Base-by-base conservation (phyloP, 2,113 vertebrate species). In the Zootoca vivipara region DNA sequence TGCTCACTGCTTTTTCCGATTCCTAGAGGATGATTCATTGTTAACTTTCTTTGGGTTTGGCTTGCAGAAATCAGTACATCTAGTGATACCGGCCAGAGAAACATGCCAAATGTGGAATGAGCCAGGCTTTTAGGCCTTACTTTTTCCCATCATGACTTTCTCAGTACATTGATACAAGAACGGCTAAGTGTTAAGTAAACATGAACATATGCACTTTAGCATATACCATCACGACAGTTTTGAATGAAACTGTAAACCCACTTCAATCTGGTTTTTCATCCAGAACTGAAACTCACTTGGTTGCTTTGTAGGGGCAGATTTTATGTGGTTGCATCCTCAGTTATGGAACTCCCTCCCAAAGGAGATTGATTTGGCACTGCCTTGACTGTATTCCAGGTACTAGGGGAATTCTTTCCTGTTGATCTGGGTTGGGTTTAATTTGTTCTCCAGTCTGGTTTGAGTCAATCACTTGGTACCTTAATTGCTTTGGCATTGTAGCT, bases 21-120 rank as follows among this genome's bases (percentile, higher is more conserved):
- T 87, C 79, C 64, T 65, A 65, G 87, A 33, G 7, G 28, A 2
- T 79, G 42, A 88, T 75, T 88, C 80, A 88, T 10, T 62, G 20
- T 74, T 52, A 87, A 38, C 33, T 74, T 58, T 74, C 35, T 65
- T 85, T 46, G 56, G 38, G 58, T 46, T 64, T 82, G 38, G 18
- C 35, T 33, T 67, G 62, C 30, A 56, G 22, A 77, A 82, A 64
- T 16, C 30, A 46, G 28, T 9, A 30, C 30, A 28, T 64, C 22
- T 42, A 73, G 13, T 40, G 18, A 74, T 67, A 18, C 9, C 26
- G 4, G 8, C 9, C 15, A 75, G 22, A 16, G 28, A 75, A 64
- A 42, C 38, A 75, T 28, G 35, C 15, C 64, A 33, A 33, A 69
- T 83, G 40, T 28, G 24, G 22, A 81, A 73, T n/a, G 30, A 58